Percentiles rank a stretch among this genome's conserved stretches.
phyloP scores from a whole-genome alignment of 2,888 invertebrate genomes.

The Epinotia bilunana region DNA sequence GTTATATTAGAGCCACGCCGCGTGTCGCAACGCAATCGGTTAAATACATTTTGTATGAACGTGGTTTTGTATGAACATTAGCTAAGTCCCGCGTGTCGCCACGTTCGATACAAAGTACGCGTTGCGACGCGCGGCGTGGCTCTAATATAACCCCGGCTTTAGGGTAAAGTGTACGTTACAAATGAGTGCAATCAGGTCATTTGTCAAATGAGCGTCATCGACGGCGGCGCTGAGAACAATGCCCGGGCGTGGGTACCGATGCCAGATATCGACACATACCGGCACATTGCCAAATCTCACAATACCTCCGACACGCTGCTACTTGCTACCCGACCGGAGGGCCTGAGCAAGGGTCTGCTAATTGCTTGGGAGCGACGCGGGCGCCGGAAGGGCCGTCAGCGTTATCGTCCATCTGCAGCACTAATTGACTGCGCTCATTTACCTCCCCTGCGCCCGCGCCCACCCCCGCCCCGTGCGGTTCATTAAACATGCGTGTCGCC shows the following conservation, averaged over 20 bases:
- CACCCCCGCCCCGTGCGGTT: not conserved
- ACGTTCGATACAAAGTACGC: no score
- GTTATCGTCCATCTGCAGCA: slow-evolving; percentile 30
- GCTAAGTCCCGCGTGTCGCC: no score
- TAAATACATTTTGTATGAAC: no score
- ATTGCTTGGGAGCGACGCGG: slow-evolving; percentile 5
- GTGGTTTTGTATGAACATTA: no score
- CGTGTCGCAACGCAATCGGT: no score
- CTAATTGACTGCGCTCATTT: slow-evolving; percentile 35
- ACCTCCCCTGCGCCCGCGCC: slow-evolving; percentile 3
- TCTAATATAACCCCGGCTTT: no score
- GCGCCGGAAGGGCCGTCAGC: slow-evolving; percentile 35
- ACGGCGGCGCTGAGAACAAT: slow-evolving; percentile 12
- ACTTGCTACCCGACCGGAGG: not conserved
- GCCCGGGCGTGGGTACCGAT: not conserved
- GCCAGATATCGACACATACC: slow-evolving; percentile 3
- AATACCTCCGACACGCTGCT: not conserved
- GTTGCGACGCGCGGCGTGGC: no score
- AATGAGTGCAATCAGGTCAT: slow-evolving; percentile 13
- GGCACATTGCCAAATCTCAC: not conserved
- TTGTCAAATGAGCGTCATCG: slow-evolving; percentile 16
- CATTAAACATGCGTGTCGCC: slow-evolving; percentile 27
- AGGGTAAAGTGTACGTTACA: not conserved
- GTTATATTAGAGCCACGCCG: no score
- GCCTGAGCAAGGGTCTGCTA: not conserved